Conservation (phyloP, 2,113 vertebrate species). For the Phocoena phocoena region DNA sequence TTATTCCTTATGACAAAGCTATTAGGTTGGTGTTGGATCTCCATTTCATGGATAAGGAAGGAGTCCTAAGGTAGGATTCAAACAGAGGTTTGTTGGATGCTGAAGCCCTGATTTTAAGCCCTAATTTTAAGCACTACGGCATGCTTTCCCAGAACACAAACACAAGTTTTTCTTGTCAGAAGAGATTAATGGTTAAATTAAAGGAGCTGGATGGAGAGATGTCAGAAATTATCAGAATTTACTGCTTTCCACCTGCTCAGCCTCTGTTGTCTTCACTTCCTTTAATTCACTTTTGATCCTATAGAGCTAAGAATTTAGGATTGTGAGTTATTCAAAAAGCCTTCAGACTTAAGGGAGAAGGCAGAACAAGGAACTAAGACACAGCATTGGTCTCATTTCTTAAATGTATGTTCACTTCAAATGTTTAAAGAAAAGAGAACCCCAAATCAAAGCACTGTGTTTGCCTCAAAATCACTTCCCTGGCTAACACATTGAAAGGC, state of each 20-base stretch:
- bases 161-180: not conserved
- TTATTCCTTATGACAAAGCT: not conserved
- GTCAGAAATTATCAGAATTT: slow-evolving; percentile 9
- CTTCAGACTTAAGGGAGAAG: not conserved
- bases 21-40: not conserved
- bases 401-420: not conserved
- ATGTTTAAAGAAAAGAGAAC: not conserved
- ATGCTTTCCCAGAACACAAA: not conserved
- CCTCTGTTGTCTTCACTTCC: not conserved
- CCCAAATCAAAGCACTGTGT: not conserved
- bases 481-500: not conserved
- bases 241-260: not conserved
- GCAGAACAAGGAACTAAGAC: not conserved
- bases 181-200: not conserved
- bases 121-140: not conserved
- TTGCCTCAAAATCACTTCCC: not conserved
- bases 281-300: not conserved
- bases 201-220: not conserved
- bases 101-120: not conserved
- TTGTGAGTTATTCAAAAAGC: not conserved
- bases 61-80: not conserved
- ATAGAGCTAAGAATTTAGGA: not conserved
- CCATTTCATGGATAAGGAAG: not conserved
- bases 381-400: not conserved
- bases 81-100: not conserved